These are phyloP conservation scores for Gobius niger DNA, from an alignment of 2,113 vertebrate genomes.

Conservation along the genomic window DNA sequence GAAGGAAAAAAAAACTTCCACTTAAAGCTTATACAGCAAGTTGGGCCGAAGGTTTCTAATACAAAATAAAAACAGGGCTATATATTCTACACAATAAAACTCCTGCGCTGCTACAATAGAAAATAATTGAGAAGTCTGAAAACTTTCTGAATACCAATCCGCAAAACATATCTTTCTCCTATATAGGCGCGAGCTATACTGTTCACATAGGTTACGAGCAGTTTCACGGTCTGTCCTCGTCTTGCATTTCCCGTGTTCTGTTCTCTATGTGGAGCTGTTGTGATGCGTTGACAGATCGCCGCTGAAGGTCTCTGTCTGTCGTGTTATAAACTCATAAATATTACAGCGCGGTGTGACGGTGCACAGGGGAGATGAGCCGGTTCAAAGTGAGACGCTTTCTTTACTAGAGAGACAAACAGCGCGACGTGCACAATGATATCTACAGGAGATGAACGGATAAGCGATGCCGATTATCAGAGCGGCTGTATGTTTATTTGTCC, in stretches of 20 bases:
- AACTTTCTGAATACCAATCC: neutral
- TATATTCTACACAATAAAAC: too few species aligned
- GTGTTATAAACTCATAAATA: slow-evolving; percentile 14
- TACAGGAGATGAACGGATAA: slow-evolving; percentile 4
- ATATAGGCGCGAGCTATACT: neutral
- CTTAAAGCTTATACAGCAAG: too few species aligned
- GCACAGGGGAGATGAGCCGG: neutral
- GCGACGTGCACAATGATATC: neutral
- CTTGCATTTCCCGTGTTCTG: neutral
- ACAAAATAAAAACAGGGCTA: too few species aligned
- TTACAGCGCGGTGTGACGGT: slow-evolving; percentile 1
- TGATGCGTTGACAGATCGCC: slow-evolving; percentile 5
- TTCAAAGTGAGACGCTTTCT: neutral
- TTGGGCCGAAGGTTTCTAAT: too few species aligned
- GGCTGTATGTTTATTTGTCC: neutral
- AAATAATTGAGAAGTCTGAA: too few species aligned
- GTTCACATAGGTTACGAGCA: neutral
- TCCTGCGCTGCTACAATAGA: too few species aligned
- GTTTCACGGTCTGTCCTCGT: neutral
- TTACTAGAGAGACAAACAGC: neutral
- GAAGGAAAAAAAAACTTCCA: too few species aligned
- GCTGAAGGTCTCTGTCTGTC: slow-evolving; percentile 8
- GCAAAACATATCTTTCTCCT: neutral
- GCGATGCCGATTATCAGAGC: neutral
- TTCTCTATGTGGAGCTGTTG: neutral